Evolutionary conservation across 2,113 vertebrate species (phyloP).

Genomic region (Maylandia zebra): DNA sequence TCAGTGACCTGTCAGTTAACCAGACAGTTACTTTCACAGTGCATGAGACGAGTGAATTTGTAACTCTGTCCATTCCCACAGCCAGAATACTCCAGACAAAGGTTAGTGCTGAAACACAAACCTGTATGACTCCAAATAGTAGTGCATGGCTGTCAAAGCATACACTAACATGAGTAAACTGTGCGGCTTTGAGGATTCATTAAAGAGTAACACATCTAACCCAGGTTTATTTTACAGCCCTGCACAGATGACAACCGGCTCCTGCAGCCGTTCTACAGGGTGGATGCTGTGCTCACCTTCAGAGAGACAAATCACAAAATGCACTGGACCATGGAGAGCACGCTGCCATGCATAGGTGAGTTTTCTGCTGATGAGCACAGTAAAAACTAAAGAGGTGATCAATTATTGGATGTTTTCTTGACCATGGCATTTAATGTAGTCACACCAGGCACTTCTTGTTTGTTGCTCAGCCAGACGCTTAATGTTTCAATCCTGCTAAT

Average conservation of each 20-base stretch:
- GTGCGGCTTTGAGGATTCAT: background rate
- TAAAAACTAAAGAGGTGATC: slow-evolving; percentile 53
- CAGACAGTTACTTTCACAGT: slow-evolving; percentile 42
- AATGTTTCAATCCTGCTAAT: slow-evolving; percentile 5
- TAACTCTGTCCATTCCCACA: slow-evolving; percentile 45
- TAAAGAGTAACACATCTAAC: background rate
- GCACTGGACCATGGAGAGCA: slow-evolving; percentile 69
- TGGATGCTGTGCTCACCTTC: slow-evolving; percentile 66
- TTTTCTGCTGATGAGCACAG: slow-evolving; percentile 38
- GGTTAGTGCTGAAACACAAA: slow-evolving; percentile 32
- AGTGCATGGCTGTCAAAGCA: background rate
- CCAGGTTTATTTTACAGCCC: slow-evolving; percentile 33
- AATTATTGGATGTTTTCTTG: slow-evolving; percentile 47
- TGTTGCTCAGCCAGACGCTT: slow-evolving; percentile 11
- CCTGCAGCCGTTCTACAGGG: slow-evolving; percentile 55
- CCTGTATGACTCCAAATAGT: background rate
- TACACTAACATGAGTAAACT: background rate
- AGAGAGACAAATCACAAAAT: slow-evolving; percentile 61
- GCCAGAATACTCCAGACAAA: slow-evolving; percentile 39
- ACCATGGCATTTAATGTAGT: slow-evolving; percentile 34
- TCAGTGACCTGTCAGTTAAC: slow-evolving; percentile 34
- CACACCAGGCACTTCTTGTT: slow-evolving; percentile 24
- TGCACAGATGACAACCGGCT: slow-evolving; percentile 19
- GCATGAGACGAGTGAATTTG: slow-evolving; percentile 44
- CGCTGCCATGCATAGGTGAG: slow-evolving; percentile 63